phyloP scores from a whole-genome alignment of 1,140 invertebrate species.

The fruit fly (Drosophila melanogaster) region DNA sequence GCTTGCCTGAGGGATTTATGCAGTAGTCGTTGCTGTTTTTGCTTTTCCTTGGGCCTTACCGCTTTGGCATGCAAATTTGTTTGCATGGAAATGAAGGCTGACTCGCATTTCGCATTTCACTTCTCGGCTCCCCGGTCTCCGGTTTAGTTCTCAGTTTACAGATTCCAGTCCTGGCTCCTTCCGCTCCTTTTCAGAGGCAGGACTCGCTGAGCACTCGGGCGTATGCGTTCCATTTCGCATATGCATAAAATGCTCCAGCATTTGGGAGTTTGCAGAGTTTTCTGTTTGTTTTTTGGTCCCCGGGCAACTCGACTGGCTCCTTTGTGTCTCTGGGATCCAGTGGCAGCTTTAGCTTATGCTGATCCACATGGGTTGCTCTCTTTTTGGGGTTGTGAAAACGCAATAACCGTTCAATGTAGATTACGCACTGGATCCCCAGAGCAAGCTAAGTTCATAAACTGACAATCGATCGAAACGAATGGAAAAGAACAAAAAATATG shows the following conservation, averaged over 20 bases:
- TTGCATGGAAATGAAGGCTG: conserved; percentile 76
- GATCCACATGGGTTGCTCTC: conserved; percentile 29
- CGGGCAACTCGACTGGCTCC: conserved; percentile 28
- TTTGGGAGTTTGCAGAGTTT: conserved; percentile 30
- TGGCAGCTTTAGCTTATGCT: conserved; percentile 32
- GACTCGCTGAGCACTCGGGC: conserved; percentile 47
- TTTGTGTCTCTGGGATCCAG: conserved; percentile 33
- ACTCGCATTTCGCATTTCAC: conserved; percentile 1
- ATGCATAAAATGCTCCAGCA: conserved; percentile 60
- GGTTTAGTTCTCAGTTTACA: conserved; percentile 4
- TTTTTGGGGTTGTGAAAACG: conserved; percentile 60
- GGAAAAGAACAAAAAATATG: no score
- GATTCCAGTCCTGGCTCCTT: conserved; percentile 6
- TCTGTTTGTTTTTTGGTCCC: conserved; percentile 37
- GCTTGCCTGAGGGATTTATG: conserved; percentile 46
- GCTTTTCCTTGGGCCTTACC: conserved; percentile 30
- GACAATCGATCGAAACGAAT: conserved; percentile 13
- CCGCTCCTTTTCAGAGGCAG: conserved; percentile 18
- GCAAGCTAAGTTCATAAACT: conserved; percentile 13
- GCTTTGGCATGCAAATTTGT: conserved; percentile 80
- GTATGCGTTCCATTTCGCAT: conserved; percentile 72
- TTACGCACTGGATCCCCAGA: conserved; percentile 51
- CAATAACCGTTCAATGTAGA: conserved; percentile 79
- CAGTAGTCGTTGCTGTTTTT: conserved; percentile 38
- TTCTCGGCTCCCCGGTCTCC: background rate